A percentile compares a stretch with the other conserved stretches of the same genome.
These are phyloP conservation scores for Dolichopus griseipennis DNA, from an alignment of 2,888 invertebrate species.

Conservation along the genomic window DNA sequence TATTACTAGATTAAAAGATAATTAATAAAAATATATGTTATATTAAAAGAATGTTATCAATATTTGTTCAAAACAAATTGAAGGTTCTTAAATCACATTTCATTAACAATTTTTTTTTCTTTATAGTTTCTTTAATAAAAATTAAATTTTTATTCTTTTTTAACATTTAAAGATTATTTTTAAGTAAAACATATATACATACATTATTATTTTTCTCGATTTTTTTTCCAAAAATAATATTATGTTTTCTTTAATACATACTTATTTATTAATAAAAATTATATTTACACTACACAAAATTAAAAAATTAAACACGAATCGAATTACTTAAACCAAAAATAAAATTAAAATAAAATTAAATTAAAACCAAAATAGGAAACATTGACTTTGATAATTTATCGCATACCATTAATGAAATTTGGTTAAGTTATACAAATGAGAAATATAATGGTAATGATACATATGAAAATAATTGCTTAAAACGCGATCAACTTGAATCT, in stretches of 20 bases:
- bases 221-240: neutral
- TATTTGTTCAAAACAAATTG: too few relatives aligned
- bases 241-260: neutral
- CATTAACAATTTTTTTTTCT: too few relatives aligned
- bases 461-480: slow-evolving; percentile 43
- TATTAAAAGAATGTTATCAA: too few relatives aligned
- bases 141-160: too few relatives aligned
- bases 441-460: slow-evolving; percentile 22
- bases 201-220: neutral
- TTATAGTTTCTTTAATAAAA: too few relatives aligned
- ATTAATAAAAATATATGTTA: too few relatives aligned
- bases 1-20: too few relatives aligned
- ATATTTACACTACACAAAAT: slow-evolving; percentile 12
- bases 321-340: slow-evolving; percentile 12
- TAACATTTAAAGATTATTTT: too few relatives aligned
- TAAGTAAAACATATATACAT: too few relatives aligned
- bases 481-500: slow-evolving; percentile 53
- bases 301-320: slow-evolving; percentile 20
- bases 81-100: too few relatives aligned
- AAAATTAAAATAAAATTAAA: neutral
- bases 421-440: slow-evolving; percentile 52
- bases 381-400: slow-evolving; percentile 46
- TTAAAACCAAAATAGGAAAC: slow-evolving; percentile 26
- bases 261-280: neutral
- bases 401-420: slow-evolving; percentile 52